These are phyloP conservation scores for Spongilla lacustris DNA, from an alignment of 37 sponge, comb jelly and placozoan species.

Conservation along the genomic window DNA sequence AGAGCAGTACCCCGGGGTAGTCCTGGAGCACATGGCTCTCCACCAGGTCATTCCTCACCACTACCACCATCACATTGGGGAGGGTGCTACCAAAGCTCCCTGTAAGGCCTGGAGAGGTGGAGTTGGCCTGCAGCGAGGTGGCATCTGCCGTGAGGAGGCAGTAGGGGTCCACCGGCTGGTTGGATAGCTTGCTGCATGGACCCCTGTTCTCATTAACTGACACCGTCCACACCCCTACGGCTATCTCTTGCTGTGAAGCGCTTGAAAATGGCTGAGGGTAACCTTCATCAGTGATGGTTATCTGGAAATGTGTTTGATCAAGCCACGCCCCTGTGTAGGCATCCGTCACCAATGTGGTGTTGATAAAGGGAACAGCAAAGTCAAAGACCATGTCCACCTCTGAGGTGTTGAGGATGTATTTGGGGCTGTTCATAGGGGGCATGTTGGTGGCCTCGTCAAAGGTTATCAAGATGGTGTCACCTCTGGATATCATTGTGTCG, in stretches of 20 bases:
- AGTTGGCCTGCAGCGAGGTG: slow-evolving; percentile 38
- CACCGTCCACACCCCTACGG: slow-evolving; percentile 78
- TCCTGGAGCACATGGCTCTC: slow-evolving; percentile 9
- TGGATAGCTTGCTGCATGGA: slow-evolving; percentile 84
- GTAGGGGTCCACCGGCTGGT: slow-evolving; percentile 26
- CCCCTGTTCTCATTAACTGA: slow-evolving; percentile 28
- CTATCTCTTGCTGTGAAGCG: slow-evolving; percentile 4
- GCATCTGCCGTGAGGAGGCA: slow-evolving; percentile 69
- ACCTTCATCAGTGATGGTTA: slow-evolving; percentile 74
- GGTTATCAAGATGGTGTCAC: slow-evolving; percentile 54
- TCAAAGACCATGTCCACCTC: slow-evolving; percentile 67
- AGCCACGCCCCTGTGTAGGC: slow-evolving; percentile 72
- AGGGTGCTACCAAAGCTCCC: slow-evolving; percentile 80
- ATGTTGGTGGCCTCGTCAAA: slow-evolving; percentile 83
- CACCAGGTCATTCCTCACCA: slow-evolving; percentile 55
- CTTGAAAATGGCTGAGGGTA: slow-evolving; percentile 80
- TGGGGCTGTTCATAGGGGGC: slow-evolving; percentile 62
- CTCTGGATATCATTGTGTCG: slow-evolving; percentile 75
- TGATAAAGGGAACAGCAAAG: slow-evolving; percentile 72
- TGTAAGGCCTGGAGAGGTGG: slow-evolving; percentile 53
- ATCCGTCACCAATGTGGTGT: slow-evolving; percentile 6
- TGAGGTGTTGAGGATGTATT: slow-evolving; percentile 7
- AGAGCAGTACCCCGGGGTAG: slow-evolving; percentile 6
- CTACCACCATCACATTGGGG: slow-evolving; percentile 51
- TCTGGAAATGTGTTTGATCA: slow-evolving; percentile 29